Base-by-base conservation (phyloP, 2,888 invertebrate genomes). In the Standfussiana lucernea region DNA sequence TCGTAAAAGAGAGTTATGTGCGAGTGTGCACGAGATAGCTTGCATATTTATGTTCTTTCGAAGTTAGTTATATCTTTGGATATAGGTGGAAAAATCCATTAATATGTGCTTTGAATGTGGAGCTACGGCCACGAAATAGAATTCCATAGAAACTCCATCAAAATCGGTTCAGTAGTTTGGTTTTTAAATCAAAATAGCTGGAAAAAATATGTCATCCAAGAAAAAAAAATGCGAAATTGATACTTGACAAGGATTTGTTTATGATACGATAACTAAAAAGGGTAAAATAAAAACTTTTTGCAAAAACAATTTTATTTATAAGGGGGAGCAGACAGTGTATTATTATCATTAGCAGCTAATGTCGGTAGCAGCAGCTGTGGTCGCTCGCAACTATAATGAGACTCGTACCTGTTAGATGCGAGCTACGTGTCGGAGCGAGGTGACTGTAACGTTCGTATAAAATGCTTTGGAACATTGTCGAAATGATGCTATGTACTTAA, bases 1-100 rank as follows among this genome's bases (percentile, higher is more conserved):
- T 40, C 79, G 64, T 78, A 79, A 78, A 78, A 64, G 32, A 79
- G 77, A 79, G 40, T 79, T 72, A 79, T 40, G 56, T 18, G 7
- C 64, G 72, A 56, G 79, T 79, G 78, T 78, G 79, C 32, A 45
- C 24, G 15, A 72, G 78, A 72, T 79, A 72, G 28, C 56, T 1
- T 4, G 72, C 18, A 72, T 56, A 47, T 77, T 75, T 75, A 75
- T 75, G 35, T 64, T 42, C 75, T 75, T 64, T 64, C 11, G 13
- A 64, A 53, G 18, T 18, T 37, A 28, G 3, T 11, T 61, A 61
- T 61, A 5, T 61, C 24, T 24, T 50, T 10, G n/a, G 6, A 8
- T 21, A 21, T 61, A 5, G 13, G n/a, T 53, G 21, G 4, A 53
- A 68, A 67, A 28, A 42, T 37, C 10, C 59, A 32, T 61, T 35